phyloP scores from a whole-genome alignment of 2,113 vertebrate species.

The Cinclus cinclus region DNA sequence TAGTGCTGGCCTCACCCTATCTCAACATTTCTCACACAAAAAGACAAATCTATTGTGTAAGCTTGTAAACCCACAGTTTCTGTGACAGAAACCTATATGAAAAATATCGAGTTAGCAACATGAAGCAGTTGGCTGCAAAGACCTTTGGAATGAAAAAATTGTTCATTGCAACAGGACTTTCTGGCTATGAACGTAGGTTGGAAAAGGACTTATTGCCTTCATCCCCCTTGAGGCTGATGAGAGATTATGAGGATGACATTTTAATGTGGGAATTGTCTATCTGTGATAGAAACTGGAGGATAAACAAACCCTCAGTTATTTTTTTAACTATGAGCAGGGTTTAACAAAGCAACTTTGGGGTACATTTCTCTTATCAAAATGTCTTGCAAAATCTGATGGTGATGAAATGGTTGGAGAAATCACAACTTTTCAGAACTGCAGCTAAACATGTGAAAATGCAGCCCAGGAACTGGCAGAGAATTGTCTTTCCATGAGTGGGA shows the following conservation, averaged over 20 bases:
- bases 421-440: background rate
- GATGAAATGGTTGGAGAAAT: slow-evolving; percentile 36
- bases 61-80: background rate
- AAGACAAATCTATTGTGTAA: background rate
- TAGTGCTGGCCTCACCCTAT: background rate
- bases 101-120: background rate
- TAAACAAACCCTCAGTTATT: background rate
- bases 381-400: slow-evolving; percentile 28
- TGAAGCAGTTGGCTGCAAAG: background rate
- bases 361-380: slow-evolving; percentile 25
- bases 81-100: background rate
- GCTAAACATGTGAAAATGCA: background rate
- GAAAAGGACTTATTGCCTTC: background rate
- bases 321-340: background rate
- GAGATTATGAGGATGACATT: background rate
- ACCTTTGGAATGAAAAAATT: background rate
- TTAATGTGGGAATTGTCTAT: slow-evolving; percentile 1
- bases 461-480: background rate
- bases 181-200: background rate
- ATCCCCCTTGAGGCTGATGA: background rate
- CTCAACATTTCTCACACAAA: background rate
- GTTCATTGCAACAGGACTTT: background rate
- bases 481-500: background rate
- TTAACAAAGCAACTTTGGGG: background rate
- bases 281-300: background rate